phyloP scores from a whole-genome alignment of 2,888 invertebrate genomes.

The Zaprionus lineosus region DNA sequence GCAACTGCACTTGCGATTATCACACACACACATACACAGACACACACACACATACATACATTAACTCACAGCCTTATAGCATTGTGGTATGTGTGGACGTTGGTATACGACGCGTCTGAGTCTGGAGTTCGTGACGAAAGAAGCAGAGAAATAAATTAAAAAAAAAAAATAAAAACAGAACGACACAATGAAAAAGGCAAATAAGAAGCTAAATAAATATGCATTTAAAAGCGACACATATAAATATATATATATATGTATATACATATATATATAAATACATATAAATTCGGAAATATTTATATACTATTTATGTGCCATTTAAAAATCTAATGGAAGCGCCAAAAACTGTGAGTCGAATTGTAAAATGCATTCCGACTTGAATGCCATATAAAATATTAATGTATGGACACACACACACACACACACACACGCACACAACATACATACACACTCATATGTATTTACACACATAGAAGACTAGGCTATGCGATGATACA shows the following conservation, averaged over 20 bases:
- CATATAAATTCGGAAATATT: background rate
- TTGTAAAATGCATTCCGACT: conserved; percentile 10
- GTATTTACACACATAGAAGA: no score
- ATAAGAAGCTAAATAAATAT: no score
- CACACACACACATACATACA: background rate
- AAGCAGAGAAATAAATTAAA: conserved; percentile 40
- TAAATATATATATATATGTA: background rate
- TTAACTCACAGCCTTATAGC: background rate
- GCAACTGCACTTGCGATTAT: conserved; percentile 60
- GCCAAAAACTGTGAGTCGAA: background rate
- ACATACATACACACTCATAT: no score
- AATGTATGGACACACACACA: no score
- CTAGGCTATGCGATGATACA: no score
- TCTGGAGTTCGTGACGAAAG: conserved; percentile 49
- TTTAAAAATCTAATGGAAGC: no score
- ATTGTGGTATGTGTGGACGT: background rate
- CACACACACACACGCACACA: no score
- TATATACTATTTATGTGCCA: no score
- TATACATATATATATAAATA: background rate
- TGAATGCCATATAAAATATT: background rate
- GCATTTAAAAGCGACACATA: background rate
- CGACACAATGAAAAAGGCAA: no score
- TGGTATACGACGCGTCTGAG: no score
- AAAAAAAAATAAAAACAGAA: background rate
- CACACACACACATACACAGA: conserved; percentile 29